phyloP scores from a whole-genome alignment of 2,113 vertebrate genomes.

The Redunca redunca region DNA sequence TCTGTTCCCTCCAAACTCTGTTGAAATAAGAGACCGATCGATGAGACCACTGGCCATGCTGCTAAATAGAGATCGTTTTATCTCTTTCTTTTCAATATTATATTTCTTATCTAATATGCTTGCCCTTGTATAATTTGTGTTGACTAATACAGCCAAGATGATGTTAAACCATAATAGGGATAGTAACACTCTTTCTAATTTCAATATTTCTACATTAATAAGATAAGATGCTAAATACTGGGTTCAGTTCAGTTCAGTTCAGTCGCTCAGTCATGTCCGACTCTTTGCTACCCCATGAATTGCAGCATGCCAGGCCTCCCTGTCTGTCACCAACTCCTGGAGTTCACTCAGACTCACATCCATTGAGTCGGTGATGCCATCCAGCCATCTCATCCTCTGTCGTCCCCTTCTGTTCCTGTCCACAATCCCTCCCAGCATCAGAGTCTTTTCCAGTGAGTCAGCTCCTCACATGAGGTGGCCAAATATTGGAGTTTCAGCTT shows the following conservation, averaged over 20 bases:
- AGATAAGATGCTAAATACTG: neutral
- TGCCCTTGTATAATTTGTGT: neutral
- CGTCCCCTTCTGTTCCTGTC: no score
- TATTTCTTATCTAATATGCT: neutral
- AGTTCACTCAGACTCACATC: no score
- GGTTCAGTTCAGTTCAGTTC: neutral
- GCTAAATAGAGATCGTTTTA: neutral
- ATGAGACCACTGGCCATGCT: neutral
- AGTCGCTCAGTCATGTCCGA: no score
- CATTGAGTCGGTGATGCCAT: no score
- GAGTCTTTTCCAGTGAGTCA: no score
- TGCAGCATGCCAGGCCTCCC: no score
- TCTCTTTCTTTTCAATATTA: neutral
- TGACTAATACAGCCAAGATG: neutral
- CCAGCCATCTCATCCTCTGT: no score
- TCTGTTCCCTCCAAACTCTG: neutral
- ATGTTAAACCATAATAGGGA: neutral
- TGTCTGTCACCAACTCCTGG: no score
- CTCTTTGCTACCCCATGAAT: accelerated
- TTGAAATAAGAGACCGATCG: neutral
- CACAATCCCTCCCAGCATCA: no score
- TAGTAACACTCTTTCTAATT: neutral
- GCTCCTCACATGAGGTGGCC: no score
- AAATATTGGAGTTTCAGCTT: no score
- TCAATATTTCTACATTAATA: neutral